phyloP scores from a whole-genome alignment of 2,113 vertebrate genomes.

The Lucifuga dentata region DNA sequence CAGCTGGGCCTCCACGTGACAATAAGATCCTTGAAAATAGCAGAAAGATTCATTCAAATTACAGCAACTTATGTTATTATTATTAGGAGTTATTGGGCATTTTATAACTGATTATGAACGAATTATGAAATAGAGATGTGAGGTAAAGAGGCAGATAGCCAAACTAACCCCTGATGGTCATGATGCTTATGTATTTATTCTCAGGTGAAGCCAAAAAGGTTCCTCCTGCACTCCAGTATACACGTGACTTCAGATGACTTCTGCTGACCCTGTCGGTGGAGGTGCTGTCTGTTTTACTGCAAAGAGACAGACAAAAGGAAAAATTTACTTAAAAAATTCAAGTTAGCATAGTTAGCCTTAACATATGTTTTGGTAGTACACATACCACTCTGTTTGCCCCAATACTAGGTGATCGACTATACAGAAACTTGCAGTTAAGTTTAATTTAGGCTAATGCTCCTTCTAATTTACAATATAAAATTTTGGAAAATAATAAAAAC shows the following conservation, averaged over 20 bases:
- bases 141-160: not conserved
- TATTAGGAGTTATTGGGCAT: too few species aligned
- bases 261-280: constrained; percentile 67
- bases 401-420: too few species aligned
- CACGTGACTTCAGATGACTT: constrained; percentile 76
- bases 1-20: constrained; percentile 78
- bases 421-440: too few species aligned
- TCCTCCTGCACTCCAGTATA: constrained; percentile 83
- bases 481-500: too few species aligned
- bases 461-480: too few species aligned
- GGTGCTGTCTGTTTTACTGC: constrained; percentile 70
- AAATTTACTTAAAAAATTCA: not conserved
- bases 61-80: not conserved
- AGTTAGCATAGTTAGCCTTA: too few species aligned
- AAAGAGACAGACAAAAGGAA: constrained; percentile 6
- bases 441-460: too few species aligned
- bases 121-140: too few species aligned
- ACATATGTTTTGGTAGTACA: too few species aligned
- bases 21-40: constrained; percentile 72
- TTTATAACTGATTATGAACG: too few species aligned
- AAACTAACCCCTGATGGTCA: constrained; percentile 81
- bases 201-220: constrained; percentile 82
- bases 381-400: too few species aligned
- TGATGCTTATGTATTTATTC: constrained; percentile 84
- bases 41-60: not conserved